A percentile compares a stretch with the other conserved stretches of the same genome.
Evolutionary conservation across 1,140 invertebrate species (phyloP).

Genomic region (Cyrtorhinus lividipennis): DNA sequence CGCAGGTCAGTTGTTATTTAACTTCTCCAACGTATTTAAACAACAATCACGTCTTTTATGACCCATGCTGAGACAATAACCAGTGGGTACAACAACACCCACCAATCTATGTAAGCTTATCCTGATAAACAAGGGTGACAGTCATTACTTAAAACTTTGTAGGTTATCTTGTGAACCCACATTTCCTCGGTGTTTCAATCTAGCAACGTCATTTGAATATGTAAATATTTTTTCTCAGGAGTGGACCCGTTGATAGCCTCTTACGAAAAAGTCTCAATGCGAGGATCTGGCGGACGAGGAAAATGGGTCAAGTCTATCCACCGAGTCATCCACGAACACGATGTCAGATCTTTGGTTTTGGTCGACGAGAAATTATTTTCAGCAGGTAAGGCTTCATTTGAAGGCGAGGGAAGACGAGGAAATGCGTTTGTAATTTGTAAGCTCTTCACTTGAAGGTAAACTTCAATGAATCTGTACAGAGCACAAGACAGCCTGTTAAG

Average conservation of each 20-base stretch:
- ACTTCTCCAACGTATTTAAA: neutral
- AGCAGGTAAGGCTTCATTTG: conserved; percentile 48
- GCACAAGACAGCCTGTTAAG: too few relatives aligned
- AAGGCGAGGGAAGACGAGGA: too few relatives aligned
- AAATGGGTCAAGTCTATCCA: conserved; percentile 68
- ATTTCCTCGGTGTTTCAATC: too few relatives aligned
- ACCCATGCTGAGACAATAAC: neutral
- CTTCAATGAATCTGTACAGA: too few relatives aligned
- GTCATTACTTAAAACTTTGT: too few relatives aligned
- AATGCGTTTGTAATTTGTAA: conserved; percentile 3
- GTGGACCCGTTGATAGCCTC: conserved; percentile 63
- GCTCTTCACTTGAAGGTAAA: too few relatives aligned
- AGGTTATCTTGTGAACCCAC: too few relatives aligned
- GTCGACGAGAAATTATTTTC: conserved; percentile 53
- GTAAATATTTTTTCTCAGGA: too few relatives aligned
- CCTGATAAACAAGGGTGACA: too few relatives aligned
- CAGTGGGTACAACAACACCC: too few relatives aligned
- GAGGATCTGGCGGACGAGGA: conserved; percentile 25
- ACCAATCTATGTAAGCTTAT: too few relatives aligned
- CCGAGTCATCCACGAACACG: conserved; percentile 64
- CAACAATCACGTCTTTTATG: neutral
- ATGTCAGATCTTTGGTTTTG: conserved; percentile 56
- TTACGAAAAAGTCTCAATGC: conserved; percentile 43
- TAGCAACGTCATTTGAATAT: too few relatives aligned
- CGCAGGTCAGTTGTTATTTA: conserved; percentile 43